Conservation (phyloP, 1,140 invertebrate species). For the Cyclargus thomasi region DNA sequence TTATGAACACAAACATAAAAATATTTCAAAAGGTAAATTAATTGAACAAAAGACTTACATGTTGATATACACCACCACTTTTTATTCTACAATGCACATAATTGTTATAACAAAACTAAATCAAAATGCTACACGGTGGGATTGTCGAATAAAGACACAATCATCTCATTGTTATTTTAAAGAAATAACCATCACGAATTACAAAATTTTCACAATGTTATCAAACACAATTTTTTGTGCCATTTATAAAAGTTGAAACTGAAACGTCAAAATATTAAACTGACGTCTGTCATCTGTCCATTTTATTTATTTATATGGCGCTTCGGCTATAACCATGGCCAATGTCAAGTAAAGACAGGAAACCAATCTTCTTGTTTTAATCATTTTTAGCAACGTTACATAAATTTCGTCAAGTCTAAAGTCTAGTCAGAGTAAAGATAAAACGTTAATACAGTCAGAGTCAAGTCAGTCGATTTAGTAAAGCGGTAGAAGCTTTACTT, state of each 20-base stretch:
- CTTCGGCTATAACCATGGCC: no score
- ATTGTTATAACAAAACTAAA: not conserved
- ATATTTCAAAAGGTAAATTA: not conserved
- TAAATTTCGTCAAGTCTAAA: no score
- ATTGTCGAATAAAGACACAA: not conserved
- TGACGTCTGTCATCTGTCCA: not conserved
- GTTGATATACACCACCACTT: not conserved
- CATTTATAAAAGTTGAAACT: not conserved
- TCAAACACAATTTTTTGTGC: conserved; percentile 3
- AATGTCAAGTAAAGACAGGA: no score
- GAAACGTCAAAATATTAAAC: not conserved
- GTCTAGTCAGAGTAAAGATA: no score
- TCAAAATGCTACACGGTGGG: not conserved
- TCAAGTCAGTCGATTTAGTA: no score
- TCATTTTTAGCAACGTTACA: no score
- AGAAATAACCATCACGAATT: conserved; percentile 16
- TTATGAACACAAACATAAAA: not conserved
- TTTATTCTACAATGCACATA: conserved; percentile 1
- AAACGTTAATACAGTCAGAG: no score
- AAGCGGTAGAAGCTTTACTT: no score
- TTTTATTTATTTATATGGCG: no score
- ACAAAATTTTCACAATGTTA: conserved; percentile 6
- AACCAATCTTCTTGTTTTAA: no score
- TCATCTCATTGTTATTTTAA: conserved; percentile 13
- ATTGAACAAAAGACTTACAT: conserved; percentile 9